These are phyloP conservation scores for Tetragonula clypearis DNA, from an alignment of 1,140 invertebrate genomes.

Conservation along the genomic window DNA sequence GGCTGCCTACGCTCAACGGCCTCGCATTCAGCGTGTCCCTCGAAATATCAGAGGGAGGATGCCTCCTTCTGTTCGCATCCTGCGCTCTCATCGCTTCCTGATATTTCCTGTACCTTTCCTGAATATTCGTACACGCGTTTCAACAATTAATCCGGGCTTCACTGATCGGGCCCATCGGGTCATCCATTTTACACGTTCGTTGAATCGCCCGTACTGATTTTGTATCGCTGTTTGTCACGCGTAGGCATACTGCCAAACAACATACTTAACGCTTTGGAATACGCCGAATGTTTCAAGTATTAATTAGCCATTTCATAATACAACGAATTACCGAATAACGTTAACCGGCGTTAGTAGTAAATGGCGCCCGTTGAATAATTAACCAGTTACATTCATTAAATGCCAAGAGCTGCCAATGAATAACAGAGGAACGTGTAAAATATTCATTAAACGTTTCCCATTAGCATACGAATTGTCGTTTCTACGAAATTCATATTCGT, in stretches of 20 bases:
- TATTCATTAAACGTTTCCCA: neutral
- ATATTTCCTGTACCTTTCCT: conserved; percentile 86
- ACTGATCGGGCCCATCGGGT: too few relatives aligned
- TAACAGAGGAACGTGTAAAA: conserved; percentile 3
- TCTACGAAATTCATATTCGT: neutral
- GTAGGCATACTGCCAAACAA: neutral
- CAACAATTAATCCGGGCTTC: neutral
- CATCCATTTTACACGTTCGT: neutral
- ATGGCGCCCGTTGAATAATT: neutral
- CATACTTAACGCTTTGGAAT: neutral
- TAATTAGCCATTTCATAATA: neutral
- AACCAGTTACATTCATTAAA: neutral
- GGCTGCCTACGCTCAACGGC: conserved; percentile 63
- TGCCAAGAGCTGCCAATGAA: neutral
- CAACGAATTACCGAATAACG: neutral
- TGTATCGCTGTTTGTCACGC: too few relatives aligned
- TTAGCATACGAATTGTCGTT: neutral
- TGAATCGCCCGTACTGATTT: neutral
- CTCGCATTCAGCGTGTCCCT: conserved; percentile 64
- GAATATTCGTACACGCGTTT: neutral
- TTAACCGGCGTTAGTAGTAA: neutral
- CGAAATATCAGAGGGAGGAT: conserved; percentile 55
- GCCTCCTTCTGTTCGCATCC: conserved; percentile 75
- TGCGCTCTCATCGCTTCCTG: conserved; percentile 83
- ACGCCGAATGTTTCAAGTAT: neutral